Evolutionary conservation across 2,113 vertebrate species (phyloP), one percentile per base, ranked within the genome.

Genomic region (Pelecanoides urinatrix): DNA sequence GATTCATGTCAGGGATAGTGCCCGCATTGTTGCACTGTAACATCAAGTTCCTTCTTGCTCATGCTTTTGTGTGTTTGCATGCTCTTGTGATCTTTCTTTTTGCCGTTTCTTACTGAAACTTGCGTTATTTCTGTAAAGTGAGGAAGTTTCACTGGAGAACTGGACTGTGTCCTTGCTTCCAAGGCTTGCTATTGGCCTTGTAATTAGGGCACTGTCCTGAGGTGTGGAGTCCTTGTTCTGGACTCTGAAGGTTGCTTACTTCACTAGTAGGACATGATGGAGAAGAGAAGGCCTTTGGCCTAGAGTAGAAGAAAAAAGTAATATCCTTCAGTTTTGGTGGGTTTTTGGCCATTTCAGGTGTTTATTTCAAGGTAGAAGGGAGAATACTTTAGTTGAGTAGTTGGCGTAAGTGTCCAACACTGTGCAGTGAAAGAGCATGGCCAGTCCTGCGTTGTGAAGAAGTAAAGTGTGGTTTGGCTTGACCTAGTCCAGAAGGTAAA

Each of bases 121-220:
- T 53, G 15, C 3, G 2, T 71, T 94, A 10, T 58, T 96, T 92
- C 32, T 92, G 45, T 23, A 27, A 86, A 71, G 42, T 25, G 72
- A 77, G 73, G n/a, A 61, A 63, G 38, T 32, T 88, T 76, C 32
- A 29, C 25, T 59, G 34, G 32, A 40, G 59, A 52, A 7, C 27
- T 49, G 40, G 30, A 9, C 19, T 2, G 2, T 53, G n/a, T 44
- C 45, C 66, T 88, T 0, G 0, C 27, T 90, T 62, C 40, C 30
- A 61, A 11, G 53, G 25, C 36, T 73, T 29, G 26, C 3, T 47
- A 8, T 49, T 65, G 50, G 65, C 30, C n/a, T 50, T 89, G 45
- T 61, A 21, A 9, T 52, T 29, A 47, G 8, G 6, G 12, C 15
- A 9, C 63, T 63, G 58, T 88, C 25, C 53, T 32, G 50, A 79